phyloP scores from a whole-genome alignment of 2,888 invertebrate species.

The Lapara coniferarum region DNA sequence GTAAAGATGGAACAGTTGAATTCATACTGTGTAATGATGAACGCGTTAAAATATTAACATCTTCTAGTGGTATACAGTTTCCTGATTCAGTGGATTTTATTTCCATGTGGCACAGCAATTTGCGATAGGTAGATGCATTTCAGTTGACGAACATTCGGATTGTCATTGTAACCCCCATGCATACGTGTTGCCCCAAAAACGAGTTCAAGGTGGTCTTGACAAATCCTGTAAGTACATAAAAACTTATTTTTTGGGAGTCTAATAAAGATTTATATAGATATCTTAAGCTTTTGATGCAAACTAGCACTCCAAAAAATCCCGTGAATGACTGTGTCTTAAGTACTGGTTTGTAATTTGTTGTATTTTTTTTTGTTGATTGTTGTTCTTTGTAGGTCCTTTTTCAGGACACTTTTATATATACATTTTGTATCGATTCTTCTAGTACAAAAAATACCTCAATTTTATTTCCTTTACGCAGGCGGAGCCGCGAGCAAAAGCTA shows the following conservation, averaged over 20 bases:
- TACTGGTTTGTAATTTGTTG: too few species aligned
- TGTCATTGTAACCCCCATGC: conserved; percentile 23
- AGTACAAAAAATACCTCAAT: too few species aligned
- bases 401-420: too few species aligned
- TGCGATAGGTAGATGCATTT: conserved; percentile 10
- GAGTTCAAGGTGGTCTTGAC: conserved; percentile 24
- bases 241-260: neutral
- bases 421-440: too few species aligned
- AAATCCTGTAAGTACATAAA: conserved; percentile 2
- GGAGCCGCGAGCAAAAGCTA: too few species aligned
- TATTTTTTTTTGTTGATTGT: too few species aligned
- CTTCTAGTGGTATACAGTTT: conserved; percentile 16
- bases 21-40: too few species aligned
- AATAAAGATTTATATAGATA: neutral
- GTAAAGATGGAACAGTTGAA: too few species aligned
- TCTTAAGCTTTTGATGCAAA: conserved; percentile 12
- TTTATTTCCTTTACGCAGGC: too few species aligned
- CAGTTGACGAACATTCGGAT: conserved; percentile 18
- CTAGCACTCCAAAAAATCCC: neutral
- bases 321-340: too few species aligned
- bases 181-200: conserved; percentile 8
- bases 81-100: neutral
- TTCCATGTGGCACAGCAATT: conserved; percentile 25
- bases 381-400: too few species aligned
- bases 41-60: conserved; percentile 16